Evolutionary conservation across 2,113 vertebrate genomes (phyloP).

Genomic region (Serilophus lunatus): DNA sequence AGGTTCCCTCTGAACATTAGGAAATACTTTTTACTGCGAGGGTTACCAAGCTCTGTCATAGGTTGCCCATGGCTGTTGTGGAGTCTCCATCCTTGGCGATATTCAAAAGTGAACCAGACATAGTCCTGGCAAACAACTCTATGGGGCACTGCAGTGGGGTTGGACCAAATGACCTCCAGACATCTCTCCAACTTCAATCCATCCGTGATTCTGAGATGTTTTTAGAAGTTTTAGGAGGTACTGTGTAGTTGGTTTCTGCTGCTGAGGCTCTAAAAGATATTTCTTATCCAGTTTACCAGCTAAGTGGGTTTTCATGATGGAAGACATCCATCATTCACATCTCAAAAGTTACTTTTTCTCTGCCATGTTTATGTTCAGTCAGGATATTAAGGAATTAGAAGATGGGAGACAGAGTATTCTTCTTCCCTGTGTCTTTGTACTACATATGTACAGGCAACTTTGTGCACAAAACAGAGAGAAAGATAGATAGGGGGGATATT

Average conservation of each 20-base stretch:
- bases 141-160: rapidly evolving
- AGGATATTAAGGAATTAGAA: neutral
- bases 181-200: neutral
- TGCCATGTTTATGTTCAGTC: neutral
- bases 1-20: neutral
- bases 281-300: neutral
- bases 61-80: too few relatives aligned
- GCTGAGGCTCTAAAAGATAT: neutral
- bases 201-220: neutral
- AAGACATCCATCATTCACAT: neutral
- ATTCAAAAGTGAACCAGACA: neutral
- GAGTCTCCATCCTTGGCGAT: too few relatives aligned
- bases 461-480: neutral
- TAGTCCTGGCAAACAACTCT: rapidly evolving
- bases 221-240: neutral
- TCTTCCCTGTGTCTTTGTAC: neutral
- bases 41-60: too few relatives aligned
- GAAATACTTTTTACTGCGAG: neutral
- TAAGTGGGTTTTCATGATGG: neutral
- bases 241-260: neutral
- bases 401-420: neutral
- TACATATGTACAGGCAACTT: neutral
- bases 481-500: neutral
- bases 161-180: neutral
- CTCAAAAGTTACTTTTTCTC: neutral